These are phyloP conservation scores for Sebastes goodei DNA, from an alignment of 2,797 vertebrate genomes.

Conservation along the genomic window DNA sequence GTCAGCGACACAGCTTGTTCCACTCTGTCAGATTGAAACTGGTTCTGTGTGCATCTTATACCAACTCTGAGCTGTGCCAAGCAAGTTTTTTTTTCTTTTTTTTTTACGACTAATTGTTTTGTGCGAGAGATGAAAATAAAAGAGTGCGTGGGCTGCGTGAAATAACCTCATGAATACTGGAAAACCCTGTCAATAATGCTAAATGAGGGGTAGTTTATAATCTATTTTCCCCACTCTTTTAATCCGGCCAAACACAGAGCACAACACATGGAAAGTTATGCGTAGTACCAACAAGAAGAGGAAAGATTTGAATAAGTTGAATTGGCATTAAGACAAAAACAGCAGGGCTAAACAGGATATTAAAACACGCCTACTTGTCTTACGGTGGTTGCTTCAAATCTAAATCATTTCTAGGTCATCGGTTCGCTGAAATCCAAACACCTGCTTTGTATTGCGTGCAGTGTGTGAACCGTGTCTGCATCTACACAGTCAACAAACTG, in stretches of 20 bases:
- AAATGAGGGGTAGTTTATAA: not conserved
- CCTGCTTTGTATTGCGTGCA: not conserved
- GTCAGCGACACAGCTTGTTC: conserved; percentile 14
- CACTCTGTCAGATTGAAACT: conserved; percentile 52
- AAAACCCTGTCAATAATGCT: not conserved
- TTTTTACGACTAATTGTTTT: conserved; percentile 24
- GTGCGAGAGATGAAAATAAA: conserved; percentile 6
- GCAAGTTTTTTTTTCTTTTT: not conserved
- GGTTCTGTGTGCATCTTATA: conserved; percentile 26
- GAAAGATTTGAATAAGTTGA: not conserved
- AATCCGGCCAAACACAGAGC: not conserved
- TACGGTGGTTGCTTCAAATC: not conserved
- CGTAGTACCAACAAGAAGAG: not conserved
- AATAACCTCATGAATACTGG: not conserved
- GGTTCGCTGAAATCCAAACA: conserved; percentile 20
- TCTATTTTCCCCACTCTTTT: not conserved
- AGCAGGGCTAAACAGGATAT: not conserved
- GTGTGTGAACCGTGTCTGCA: not conserved
- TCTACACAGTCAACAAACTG: conserved; percentile 16
- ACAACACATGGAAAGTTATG: not conserved
- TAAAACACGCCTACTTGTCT: not conserved
- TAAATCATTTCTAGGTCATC: not conserved
- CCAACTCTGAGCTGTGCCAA: conserved; percentile 10
- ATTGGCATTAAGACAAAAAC: not conserved
- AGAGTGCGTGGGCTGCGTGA: not conserved